Base-by-base conservation (phyloP, 2,113 vertebrate genomes). In the Pterocles gutturalis region DNA sequence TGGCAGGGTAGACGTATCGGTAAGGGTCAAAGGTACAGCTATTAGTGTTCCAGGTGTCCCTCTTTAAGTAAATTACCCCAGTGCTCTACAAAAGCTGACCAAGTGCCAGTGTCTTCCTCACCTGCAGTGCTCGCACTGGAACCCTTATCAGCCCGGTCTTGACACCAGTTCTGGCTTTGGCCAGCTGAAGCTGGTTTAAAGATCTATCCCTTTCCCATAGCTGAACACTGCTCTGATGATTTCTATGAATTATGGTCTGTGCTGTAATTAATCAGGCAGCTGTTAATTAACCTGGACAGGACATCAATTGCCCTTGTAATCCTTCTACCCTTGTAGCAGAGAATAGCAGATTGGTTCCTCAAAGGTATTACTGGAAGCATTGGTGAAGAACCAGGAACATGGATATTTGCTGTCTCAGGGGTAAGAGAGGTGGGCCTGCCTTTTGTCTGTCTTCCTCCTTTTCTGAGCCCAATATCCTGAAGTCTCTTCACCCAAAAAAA, bases 191-290 rank as follows among this genome's bases (percentile, higher is more conserved):
- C 58, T 93, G 85, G n/a, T 48, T 77, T 91, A 90, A 88, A 92
- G 38, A 51, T 89, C 61, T 90, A 81, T 78, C 51, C 46, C 24
- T 49, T 89, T 87, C 43, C 83, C 41, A 7, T 61, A 51, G 43
- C 60, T 67, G 67, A 88, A 66, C 25, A n/a, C 34, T 34, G 36
- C 83, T 88, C 48, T 78, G 48, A 49, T 64, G 8, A 64, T 73
- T 69, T 88, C 33, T 69, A 1, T 73, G 28, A 83, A 69, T 80
- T 76, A 75, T 64, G 13, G 89, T 90, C 18, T 66, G 5, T 48
- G 64, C 58, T 83, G 28, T 81, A 89, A 92, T 71, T 95, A 90
- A 86, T 75, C 72, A 84, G 79, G 43, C 46, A 93, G 75, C 78
- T 91, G 70, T 49, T 96, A 83, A 66, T 90, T 85, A 83, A 73